Percentiles rank a stretch among this genome's conserved stretches.
phyloP scores from a whole-genome alignment of 2,888 invertebrate species.

The Microchrysa polita region DNA sequence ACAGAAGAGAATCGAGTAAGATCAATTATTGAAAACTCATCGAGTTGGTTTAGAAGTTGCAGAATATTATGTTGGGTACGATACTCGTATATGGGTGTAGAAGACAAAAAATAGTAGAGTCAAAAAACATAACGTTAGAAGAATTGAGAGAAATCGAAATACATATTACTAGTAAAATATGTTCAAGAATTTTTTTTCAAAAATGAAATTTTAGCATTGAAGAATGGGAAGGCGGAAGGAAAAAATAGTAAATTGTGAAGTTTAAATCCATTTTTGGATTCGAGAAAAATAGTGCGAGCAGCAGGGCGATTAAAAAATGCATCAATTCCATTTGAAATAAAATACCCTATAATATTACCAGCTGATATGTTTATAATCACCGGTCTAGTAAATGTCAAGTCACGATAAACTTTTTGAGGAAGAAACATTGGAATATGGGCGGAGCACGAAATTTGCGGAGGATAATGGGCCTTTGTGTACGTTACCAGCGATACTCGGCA shows the following conservation, averaged over 20 bases:
- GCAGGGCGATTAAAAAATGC: background rate
- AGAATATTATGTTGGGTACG: too few relatives aligned
- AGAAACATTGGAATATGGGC: background rate
- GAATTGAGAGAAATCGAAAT: background rate
- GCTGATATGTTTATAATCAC: background rate
- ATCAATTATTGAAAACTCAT: too few relatives aligned
- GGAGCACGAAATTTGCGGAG: background rate
- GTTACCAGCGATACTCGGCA: background rate
- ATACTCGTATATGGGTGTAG: too few relatives aligned
- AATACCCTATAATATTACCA: background rate
- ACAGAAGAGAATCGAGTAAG: too few relatives aligned
- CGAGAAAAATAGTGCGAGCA: background rate
- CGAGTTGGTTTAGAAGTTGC: too few relatives aligned
- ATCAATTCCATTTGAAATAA: background rate
- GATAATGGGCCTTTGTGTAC: background rate
- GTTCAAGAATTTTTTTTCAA: too few relatives aligned
- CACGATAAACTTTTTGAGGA: background rate
- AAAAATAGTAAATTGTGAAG: background rate
- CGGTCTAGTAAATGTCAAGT: background rate
- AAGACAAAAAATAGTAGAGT: too few relatives aligned
- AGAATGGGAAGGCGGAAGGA: too few relatives aligned
- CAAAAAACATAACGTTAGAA: too few relatives aligned
- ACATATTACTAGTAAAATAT: background rate
- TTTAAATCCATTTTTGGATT: background rate
- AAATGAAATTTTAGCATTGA: too few relatives aligned